Evolutionary conservation across 2,797 vertebrate species (phyloP).

Genomic region (Chelon auratus): DNA sequence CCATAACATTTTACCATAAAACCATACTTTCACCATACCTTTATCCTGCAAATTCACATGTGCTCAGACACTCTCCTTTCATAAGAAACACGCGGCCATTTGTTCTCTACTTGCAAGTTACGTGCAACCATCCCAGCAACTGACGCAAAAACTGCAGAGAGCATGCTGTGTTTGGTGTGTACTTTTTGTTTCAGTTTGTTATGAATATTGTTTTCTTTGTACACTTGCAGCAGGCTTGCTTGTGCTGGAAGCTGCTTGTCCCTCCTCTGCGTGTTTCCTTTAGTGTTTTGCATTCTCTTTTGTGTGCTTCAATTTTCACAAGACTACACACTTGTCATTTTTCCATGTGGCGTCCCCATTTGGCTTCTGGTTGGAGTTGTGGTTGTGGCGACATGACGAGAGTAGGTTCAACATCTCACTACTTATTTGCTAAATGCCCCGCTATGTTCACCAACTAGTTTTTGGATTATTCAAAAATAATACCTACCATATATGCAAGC

Average conservation of each 20-base stretch:
- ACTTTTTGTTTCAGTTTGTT: conserved; percentile 53
- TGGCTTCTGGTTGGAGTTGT: too few relatives aligned
- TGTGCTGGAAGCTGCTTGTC: neutral
- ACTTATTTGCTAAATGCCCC: neutral
- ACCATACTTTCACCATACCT: conserved; percentile 19
- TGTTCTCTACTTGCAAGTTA: conserved; percentile 27
- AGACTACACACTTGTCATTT: too few relatives aligned
- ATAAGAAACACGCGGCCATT: conserved; percentile 18
- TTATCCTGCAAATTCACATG: conserved; percentile 11
- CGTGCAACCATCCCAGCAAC: conserved; percentile 2
- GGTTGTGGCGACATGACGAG: neutral
- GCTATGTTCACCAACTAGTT: neutral
- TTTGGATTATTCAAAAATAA: neutral
- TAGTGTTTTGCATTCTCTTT: neutral
- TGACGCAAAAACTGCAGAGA: conserved; percentile 22
- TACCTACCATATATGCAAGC: neutral
- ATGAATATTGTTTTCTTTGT: neutral
- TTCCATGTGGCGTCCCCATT: too few relatives aligned
- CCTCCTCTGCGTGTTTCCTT: neutral
- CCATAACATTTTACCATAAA: too few relatives aligned
- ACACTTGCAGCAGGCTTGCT: neutral
- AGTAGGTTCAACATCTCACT: neutral
- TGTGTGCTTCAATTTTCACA: too few relatives aligned
- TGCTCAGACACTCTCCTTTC: neutral
- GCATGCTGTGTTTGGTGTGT: neutral